Evolutionary conservation across 2,888 invertebrate species (phyloP).

Genomic region (Microctonus brassicae): DNA sequence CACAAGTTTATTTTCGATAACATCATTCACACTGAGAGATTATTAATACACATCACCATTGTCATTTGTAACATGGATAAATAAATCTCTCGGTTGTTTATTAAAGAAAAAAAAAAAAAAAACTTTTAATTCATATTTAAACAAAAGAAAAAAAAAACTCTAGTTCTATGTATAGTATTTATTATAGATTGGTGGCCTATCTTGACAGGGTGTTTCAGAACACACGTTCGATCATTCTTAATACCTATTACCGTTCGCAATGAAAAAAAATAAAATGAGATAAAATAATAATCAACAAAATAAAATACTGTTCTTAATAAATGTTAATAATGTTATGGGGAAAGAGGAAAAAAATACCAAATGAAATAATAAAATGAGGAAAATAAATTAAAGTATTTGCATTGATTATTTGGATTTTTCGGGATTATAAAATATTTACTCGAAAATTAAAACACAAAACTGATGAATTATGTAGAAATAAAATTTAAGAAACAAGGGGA

Average conservation of each 20-base stretch:
- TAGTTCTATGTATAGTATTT: slow-evolving; percentile 26
- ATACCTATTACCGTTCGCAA: slow-evolving; percentile 29
- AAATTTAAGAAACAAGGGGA: slow-evolving; percentile 22
- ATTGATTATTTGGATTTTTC: too few species aligned
- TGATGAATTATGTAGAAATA: slow-evolving; percentile 31
- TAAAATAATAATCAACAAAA: slow-evolving; percentile 18
- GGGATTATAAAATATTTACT: background rate
- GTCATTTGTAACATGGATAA: background rate
- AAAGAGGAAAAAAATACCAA: background rate
- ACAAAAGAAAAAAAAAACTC: background rate
- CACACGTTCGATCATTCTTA: slow-evolving; percentile 36
- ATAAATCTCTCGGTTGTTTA: slow-evolving; percentile 17
- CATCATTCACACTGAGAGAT: background rate
- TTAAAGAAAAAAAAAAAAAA: too few species aligned
- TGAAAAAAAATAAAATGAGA: slow-evolving; percentile 23
- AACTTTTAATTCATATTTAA: slow-evolving; percentile 1
- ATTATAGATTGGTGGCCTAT: slow-evolving; percentile 43
- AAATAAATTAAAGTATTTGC: too few species aligned
- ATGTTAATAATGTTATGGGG: background rate
- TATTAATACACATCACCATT: background rate
- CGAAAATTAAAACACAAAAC: background rate
- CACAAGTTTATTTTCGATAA: slow-evolving; percentile 27
- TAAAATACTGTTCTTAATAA: background rate
- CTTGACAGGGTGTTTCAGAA: slow-evolving; percentile 43
- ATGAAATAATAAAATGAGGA: too few species aligned